Conservation (phyloP, 1,140 invertebrate genomes). For the Megalopta genalis region DNA sequence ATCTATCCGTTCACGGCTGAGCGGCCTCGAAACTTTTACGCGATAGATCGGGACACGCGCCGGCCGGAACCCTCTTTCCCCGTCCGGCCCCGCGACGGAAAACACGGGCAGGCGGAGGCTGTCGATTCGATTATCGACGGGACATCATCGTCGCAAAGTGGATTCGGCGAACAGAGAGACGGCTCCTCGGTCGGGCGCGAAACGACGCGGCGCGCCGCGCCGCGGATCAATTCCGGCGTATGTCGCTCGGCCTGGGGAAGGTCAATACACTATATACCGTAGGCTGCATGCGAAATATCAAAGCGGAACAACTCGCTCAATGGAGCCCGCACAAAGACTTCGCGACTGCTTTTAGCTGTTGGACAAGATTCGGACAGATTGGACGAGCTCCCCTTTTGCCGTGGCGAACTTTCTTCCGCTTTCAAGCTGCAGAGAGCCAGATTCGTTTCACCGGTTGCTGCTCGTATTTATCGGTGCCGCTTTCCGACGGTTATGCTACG, state of each 20-base stretch:
- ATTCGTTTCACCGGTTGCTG: neutral
- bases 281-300: neutral
- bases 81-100: too few species aligned
- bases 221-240: slow-evolving; percentile 13
- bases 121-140: neutral
- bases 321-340: neutral
- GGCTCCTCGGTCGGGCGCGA: neutral
- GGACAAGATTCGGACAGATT: neutral
- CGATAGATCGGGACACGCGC: neutral
- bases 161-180: neutral
- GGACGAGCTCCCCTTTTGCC: neutral
- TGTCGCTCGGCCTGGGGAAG: slow-evolving; percentile 5
- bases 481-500: too few species aligned
- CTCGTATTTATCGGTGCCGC: too few species aligned
- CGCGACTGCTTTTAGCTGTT: neutral
- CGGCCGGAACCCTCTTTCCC: neutral
- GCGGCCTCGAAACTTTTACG: neutral
- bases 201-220: neutral
- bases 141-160: neutral
- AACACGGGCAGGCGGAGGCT: neutral
- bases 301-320: neutral
- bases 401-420: neutral
- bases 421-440: neutral
- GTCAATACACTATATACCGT: neutral
- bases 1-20: slow-evolving; percentile 20